Evolutionary conservation across 2,888 invertebrate genomes (phyloP), one percentile per base, ranked within the genome.

Genomic region (Nephrocerus scutellatus): DNA sequence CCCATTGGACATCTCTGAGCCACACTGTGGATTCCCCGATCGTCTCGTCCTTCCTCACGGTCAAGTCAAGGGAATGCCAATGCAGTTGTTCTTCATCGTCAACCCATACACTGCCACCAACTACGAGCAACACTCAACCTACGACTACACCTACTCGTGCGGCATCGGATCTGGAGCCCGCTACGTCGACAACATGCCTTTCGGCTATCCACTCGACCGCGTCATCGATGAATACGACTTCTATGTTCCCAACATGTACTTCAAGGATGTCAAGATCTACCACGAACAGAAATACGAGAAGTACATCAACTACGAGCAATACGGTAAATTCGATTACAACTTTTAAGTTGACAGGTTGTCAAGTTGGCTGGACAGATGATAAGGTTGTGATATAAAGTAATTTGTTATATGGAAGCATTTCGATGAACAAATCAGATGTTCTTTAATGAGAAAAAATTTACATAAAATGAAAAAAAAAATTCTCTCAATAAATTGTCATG

Each of bases 191-290:
- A 72, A 71, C 46, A 72, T 73, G 59, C 73, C 82, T 25, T 70
- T 77, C 50, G 81, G 79, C 35, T 85, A 77, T 72, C 84, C 84
- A 49, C 74, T 84, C 56, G 83, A 85, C 59, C 77, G 80, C 51
- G 70, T 69, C 8, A 74, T 80, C 52, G 65, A 67, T 70, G 70
- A 75, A 30, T 62, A 66, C 26, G 70, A 70, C 42, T 81, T 72
- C 65, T 57, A 67, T 30, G 71, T 74, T 40, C 74, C 76, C 19
- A 79, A 80, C 65, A 74, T 76, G 70, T 74, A 60, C 71, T 72
- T 74, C 59, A 70, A 75, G 63, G 76, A 79, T 53, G 74, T 78
- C 5, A 43, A 50, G 36, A 51, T 55, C 38, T 53, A 41, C 36
- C 53, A 55, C 31, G 25, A 31, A 4, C 44, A 55, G 6, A 47